Evolutionary conservation across 2,888 invertebrate genomes (phyloP).

Genomic region (Anoncus sp.): DNA sequence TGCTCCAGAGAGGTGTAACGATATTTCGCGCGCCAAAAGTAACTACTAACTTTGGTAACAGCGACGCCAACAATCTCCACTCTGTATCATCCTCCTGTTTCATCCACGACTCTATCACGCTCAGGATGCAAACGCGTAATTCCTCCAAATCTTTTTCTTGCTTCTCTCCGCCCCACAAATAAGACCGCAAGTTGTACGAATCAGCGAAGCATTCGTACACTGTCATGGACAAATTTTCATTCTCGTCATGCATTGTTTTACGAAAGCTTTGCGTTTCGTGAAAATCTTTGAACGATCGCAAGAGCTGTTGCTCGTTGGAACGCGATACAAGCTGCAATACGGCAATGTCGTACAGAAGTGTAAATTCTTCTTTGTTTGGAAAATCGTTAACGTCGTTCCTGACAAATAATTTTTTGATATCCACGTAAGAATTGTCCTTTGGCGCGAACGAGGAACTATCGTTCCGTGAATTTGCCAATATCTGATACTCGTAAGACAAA

Average conservation of each 20-base stretch:
- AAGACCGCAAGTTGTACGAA: slow-evolving; percentile 63
- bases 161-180: slow-evolving; percentile 33
- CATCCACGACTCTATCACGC: slow-evolving; percentile 67
- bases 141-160: background rate
- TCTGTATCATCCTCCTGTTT: slow-evolving; percentile 64
- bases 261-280: slow-evolving; percentile 37
- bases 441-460: background rate
- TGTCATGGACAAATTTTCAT: slow-evolving; percentile 65
- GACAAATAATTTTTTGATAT: slow-evolving; percentile 35
- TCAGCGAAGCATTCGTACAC: slow-evolving; percentile 71
- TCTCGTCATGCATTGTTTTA: too few species aligned
- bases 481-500: slow-evolving; percentile 73
- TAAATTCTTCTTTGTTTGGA: slow-evolving; percentile 43
- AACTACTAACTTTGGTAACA: slow-evolving; percentile 71
- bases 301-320: slow-evolving; percentile 54
- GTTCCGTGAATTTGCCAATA: slow-evolving; percentile 1
- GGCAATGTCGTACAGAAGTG: slow-evolving; percentile 71
- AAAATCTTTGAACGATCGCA: slow-evolving; percentile 66
- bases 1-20: slow-evolving; percentile 64
- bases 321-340: slow-evolving; percentile 70
- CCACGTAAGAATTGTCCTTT: background rate
- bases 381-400: background rate
- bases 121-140: slow-evolving; percentile 23
- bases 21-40: slow-evolving; percentile 58
- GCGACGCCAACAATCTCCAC: slow-evolving; percentile 70